Base-by-base conservation (phyloP, 2,888 invertebrate species). In the Cactoblastis cactorum region DNA sequence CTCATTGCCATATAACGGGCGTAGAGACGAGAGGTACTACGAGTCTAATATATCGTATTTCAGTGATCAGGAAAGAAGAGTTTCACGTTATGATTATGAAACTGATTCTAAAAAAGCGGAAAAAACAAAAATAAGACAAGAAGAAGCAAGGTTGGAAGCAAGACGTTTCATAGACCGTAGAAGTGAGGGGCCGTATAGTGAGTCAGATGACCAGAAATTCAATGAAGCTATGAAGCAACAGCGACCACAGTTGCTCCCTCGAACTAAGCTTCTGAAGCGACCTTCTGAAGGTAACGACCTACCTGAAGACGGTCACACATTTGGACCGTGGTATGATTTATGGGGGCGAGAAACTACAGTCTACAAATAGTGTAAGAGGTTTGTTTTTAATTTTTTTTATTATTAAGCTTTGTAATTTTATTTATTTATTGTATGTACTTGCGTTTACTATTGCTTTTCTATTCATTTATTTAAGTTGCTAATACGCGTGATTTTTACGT, bases 301-400 rank as follows among this genome's bases (percentile, higher is more conserved):
- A 54, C 88, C 88, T 47, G 91, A 91, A 67, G 92, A 92, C 51
- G 92, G 92, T 8, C 95, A 95, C 69, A 94, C 93, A 60, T 96
- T 95, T 74, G 96, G 96, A 0, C 96, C 96, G 0, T 96, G 96
- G 96, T 96, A 96, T 71, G 96, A 96, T 81, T 91, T 96, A 56
- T 96, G 96, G 96, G 96, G 94, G 24, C 90, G 93, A 52, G 95
- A 95, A 78, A 91, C 93, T 37, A 93, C 93, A 24, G 92, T 93
- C 64, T 90, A 90, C 74, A 91, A 91, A 69, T 92, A 90, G 54
- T 52, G 15, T 58, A 55, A 52, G 57, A 74, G 74, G 75, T 77
- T 69, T 72, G 75, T 74, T 32, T 12, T 19, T 69, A 63, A 57
- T 55, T 54, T 63, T 60, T 63, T 53, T 49, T 53, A 52, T 51